These are phyloP conservation scores for Cyprinodon diabolis DNA, from an alignment of 2,797 vertebrate species.

Conservation along the genomic window DNA sequence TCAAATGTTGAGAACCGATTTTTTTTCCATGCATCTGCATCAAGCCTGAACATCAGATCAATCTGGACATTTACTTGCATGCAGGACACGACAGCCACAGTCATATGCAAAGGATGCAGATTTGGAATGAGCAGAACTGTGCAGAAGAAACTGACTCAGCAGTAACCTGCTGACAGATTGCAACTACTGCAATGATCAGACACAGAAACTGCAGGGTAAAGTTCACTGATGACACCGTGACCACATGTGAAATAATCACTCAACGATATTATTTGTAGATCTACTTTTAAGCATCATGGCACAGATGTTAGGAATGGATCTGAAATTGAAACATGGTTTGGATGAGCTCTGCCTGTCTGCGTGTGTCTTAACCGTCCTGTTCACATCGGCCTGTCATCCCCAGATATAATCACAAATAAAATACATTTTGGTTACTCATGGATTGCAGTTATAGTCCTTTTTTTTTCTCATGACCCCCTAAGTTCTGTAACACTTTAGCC, in stretches of 20 bases:
- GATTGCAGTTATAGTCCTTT: slow-evolving; percentile 17
- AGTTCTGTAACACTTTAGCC: too few species aligned
- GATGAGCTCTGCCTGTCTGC: slow-evolving; percentile 43
- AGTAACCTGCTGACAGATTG: background rate
- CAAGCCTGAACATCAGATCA: slow-evolving; percentile 66
- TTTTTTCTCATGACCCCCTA: slow-evolving; percentile 29
- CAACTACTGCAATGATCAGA: slow-evolving; percentile 1
- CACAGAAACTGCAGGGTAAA: slow-evolving; percentile 26
- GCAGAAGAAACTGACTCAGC: slow-evolving; percentile 15
- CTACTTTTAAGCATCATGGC: slow-evolving; percentile 5
- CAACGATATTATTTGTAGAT: slow-evolving; percentile 5
- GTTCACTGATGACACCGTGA: background rate
- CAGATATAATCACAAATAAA: slow-evolving; percentile 62
- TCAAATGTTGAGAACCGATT: slow-evolving; percentile 38
- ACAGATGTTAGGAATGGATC: slow-evolving; percentile 4
- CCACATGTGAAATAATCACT: background rate
- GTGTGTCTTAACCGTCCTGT: slow-evolving; percentile 36
- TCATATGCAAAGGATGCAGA: slow-evolving; percentile 19
- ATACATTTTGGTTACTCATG: slow-evolving; percentile 62
- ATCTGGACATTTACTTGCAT: slow-evolving; percentile 71
- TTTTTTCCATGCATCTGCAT: slow-evolving; percentile 57
- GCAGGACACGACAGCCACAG: slow-evolving; percentile 52
- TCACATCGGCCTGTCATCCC: slow-evolving; percentile 48
- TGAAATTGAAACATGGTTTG: background rate
- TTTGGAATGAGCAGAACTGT: slow-evolving; percentile 33